Percentiles rank a stretch among this genome's conserved stretches.
Conservation (phyloP, 2,113 vertebrate species). For the Melospiza melodia region DNA sequence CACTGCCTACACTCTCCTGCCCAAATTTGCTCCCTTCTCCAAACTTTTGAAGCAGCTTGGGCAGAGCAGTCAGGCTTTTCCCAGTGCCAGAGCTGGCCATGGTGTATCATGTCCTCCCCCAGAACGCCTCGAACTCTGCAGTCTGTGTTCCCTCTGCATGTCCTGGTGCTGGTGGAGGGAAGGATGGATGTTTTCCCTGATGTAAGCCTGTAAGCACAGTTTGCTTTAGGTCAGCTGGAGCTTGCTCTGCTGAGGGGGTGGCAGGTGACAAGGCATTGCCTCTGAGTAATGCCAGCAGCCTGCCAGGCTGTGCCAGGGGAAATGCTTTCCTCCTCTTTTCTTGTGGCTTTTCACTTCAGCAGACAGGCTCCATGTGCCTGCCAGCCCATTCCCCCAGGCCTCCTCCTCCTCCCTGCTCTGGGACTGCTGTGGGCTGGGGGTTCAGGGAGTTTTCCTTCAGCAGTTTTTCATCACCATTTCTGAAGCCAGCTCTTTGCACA, state of each 20-base stretch:
- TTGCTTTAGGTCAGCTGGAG: background rate
- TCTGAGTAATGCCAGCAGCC: background rate
- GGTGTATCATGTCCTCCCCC: background rate
- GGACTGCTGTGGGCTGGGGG: background rate
- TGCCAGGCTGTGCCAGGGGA: background rate
- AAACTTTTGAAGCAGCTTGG: background rate
- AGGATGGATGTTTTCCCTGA: background rate
- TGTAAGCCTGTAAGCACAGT: background rate
- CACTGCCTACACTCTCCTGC: rapidly evolving
- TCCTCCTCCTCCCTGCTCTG: background rate
- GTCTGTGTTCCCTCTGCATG: background rate
- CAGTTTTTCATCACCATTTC: background rate
- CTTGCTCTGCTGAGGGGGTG: background rate
- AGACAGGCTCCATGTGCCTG: background rate
- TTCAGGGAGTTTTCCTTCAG: background rate
- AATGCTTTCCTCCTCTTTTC: background rate
- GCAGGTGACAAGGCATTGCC: background rate
- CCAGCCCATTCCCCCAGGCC: background rate
- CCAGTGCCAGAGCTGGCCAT: background rate
- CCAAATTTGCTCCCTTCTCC: background rate
- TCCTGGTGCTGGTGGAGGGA: background rate
- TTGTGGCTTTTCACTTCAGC: background rate
- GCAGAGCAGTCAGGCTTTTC: background rate
- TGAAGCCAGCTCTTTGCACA: background rate
- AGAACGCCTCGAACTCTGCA: background rate